Base-by-base conservation (phyloP, 2,113 vertebrate genomes). In the Psephotus haematonotus region DNA sequence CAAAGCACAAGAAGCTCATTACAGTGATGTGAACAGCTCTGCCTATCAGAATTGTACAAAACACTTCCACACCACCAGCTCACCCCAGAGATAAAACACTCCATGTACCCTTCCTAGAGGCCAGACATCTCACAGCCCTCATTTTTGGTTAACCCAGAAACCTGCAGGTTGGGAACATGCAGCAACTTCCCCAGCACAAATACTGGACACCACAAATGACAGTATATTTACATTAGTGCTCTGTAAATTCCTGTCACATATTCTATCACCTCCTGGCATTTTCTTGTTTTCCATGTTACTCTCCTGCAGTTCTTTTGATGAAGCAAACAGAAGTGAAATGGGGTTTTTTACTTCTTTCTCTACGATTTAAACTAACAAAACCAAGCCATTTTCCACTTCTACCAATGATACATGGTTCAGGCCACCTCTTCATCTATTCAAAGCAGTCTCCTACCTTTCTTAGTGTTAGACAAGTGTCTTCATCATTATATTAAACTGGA, bases 101-200 rank as follows among this genome's bases (percentile, higher is more conserved):
- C 29, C 15, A 3, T 2, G 6, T 8, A 31, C 20, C 53, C 53
- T 35, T 52, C n/a, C 65, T 29, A 5, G 0, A 13, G 15, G 33
- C 17, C 39, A 10, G 4, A 4, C 11, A 6, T 25, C 82, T 28
- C 15, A 6, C 3, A 2, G 24, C 1, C 7, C 8, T 47, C 47
- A 22, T 33, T 86, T 86, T 39, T 5, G 67, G 43, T 29, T 63
- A 47, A 27, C 64, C 17, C 49, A 2, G 6, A 50, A n/a, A 20
- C 7, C 31, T 7, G 12, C 0, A 1, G 7, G 43, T 3, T 33
- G 47, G 25, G 47, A 63, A 7, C 27, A 11, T 0, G 0, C 70
- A 39, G 43, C 0, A 10, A 41, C 57, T 55, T 85, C 11, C 19
- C 52, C 82, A 64, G 10, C 43, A 72, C 52, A 8, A 17, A 3